Percentiles rank a stretch among this genome's conserved stretches.
Evolutionary conservation across 2,797 vertebrate species (phyloP).

Genomic region (Coregonus sp.): DNA sequence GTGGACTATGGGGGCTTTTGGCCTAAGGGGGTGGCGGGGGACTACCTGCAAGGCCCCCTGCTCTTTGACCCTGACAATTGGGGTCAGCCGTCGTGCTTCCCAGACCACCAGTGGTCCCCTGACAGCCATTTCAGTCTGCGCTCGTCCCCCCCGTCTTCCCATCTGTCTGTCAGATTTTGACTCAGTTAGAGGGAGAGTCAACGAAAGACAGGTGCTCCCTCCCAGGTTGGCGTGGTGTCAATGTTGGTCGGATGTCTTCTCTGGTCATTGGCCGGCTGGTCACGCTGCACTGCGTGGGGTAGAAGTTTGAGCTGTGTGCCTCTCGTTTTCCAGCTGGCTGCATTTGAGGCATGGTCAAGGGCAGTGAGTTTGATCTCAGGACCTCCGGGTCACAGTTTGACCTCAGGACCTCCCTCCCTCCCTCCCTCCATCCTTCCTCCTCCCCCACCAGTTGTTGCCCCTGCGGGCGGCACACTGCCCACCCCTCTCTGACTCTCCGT

Average conservation of each 20-base stretch:
- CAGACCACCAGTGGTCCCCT: constrained; percentile 63
- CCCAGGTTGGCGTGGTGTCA: constrained; percentile 19
- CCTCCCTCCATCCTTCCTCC: too few relatives aligned
- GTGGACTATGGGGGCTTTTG: constrained; percentile 43
- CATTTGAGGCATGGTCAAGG: constrained; percentile 62
- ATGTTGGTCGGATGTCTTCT: constrained; percentile 7
- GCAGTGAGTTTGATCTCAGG: constrained; percentile 67
- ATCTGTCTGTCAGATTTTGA: constrained; percentile 27
- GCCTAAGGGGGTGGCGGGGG: constrained; percentile 31
- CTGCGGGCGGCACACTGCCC: not conserved
- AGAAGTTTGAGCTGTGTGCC: constrained; percentile 48
- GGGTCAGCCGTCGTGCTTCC: constrained; percentile 81
- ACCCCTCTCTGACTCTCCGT: constrained; percentile 51
- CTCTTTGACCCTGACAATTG: constrained; percentile 86
- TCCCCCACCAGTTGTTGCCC: not conserved
- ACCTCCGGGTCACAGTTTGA: constrained; percentile 68
- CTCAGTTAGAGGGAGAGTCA: constrained; percentile 77
- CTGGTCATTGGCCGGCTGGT: constrained; percentile 16
- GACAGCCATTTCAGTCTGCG: constrained; percentile 74
- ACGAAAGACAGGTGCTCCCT: constrained; percentile 3
- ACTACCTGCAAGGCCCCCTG: constrained; percentile 80
- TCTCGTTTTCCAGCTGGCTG: constrained; percentile 71
- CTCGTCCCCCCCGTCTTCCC: constrained; percentile 42
- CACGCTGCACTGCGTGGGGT: constrained; percentile 30
- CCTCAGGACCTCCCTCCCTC: constrained; percentile 27